Evolutionary conservation across 1,140 invertebrate species (phyloP).

Genomic region (Pseudoatta argentina): DNA sequence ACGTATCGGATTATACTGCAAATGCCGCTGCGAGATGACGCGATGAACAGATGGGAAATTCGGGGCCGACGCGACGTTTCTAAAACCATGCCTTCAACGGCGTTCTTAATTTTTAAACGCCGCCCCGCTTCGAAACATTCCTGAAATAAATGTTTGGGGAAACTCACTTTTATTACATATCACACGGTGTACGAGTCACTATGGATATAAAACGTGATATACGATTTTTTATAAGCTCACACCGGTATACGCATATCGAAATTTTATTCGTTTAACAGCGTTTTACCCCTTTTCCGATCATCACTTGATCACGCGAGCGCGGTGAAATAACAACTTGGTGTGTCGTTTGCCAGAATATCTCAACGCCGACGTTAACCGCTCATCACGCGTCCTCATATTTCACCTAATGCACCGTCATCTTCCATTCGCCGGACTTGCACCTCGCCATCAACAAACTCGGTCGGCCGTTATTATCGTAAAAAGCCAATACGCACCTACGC

Average conservation of each 20-base stretch:
- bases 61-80: conserved; percentile 19
- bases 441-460: conserved; percentile 59
- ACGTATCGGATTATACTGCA: conserved; percentile 76
- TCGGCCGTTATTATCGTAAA: conserved; percentile 66
- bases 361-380: conserved; percentile 58
- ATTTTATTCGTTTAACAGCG: conserved; percentile 29
- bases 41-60: conserved; percentile 41
- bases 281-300: neutral
- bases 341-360: conserved; percentile 44
- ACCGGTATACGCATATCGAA: neutral
- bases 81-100: neutral
- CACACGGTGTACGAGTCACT: neutral
- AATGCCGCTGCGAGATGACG: conserved; percentile 72
- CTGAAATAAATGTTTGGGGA: neutral
- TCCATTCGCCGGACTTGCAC: conserved; percentile 52
- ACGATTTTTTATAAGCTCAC: neutral
- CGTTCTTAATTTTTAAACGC: conserved; percentile 22
- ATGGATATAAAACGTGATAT: neutral
- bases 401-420: conserved; percentile 64
- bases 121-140: neutral
- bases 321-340: conserved; percentile 35
- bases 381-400: conserved; percentile 60
- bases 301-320: neutral
- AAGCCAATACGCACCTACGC: conserved; percentile 55
- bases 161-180: neutral